These are phyloP conservation scores for Strigops habroptila DNA, from an alignment of 2,113 vertebrate genomes.

Conservation along the genomic window DNA sequence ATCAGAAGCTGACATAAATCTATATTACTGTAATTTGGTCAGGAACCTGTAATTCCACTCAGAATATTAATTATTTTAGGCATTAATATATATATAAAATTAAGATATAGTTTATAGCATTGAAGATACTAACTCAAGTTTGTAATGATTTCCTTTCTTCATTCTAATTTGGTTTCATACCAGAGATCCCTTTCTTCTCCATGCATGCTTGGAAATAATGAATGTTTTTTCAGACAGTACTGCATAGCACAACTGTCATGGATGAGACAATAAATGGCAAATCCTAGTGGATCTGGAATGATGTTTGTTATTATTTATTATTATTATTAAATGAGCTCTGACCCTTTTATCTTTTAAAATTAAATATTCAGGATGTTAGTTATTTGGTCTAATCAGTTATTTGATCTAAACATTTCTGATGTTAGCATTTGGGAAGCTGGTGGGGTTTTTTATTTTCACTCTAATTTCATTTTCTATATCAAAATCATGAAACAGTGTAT, in stretches of 20 bases:
- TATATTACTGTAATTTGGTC: not conserved
- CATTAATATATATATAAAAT: not conserved
- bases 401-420: not conserved
- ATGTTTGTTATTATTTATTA: not conserved
- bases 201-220: not conserved
- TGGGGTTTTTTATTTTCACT: not conserved
- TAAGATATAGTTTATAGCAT: not conserved
- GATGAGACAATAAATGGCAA: not conserved
- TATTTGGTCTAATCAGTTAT: not conserved
- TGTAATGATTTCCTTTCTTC: not conserved
- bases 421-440: not conserved
- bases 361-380: not conserved
- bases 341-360: not conserved
- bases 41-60: not conserved
- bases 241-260: fast-evolving
- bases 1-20: not conserved
- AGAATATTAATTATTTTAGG: not conserved
- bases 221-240: not conserved
- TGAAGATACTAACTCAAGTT: not conserved
- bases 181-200: not conserved
- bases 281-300: not conserved
- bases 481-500: not conserved
- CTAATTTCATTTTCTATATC: not conserved
- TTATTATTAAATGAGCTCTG: not conserved
- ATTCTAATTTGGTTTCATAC: not conserved